Evolutionary conservation across 1,140 invertebrate genomes (phyloP).

Genomic region (Drosophila setifemur): DNA sequence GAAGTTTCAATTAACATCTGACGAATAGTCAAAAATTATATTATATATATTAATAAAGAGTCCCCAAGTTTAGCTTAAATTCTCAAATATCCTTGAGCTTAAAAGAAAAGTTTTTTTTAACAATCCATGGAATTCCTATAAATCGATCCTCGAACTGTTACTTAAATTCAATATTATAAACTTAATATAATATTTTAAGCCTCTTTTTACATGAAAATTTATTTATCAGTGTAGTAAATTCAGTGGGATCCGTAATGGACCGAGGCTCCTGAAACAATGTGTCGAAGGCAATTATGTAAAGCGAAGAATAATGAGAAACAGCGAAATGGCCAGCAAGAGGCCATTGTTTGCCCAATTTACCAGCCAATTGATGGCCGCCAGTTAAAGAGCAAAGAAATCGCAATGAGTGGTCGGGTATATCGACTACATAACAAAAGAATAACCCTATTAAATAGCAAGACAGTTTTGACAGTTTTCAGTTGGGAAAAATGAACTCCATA

Average conservation of each 20-base stretch:
- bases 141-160: too few species aligned
- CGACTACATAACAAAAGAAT: background rate
- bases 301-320: slow-evolving; percentile 48
- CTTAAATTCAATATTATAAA: too few species aligned
- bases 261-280: slow-evolving; percentile 1
- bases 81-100: too few species aligned
- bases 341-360: slow-evolving; percentile 47
- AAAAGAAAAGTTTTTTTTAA: too few species aligned
- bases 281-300: slow-evolving; percentile 58
- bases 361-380: slow-evolving; percentile 9
- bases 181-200: background rate
- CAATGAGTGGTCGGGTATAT: slow-evolving; percentile 2
- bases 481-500: too few species aligned
- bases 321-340: slow-evolving; percentile 17
- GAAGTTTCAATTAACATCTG: too few species aligned
- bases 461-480: too few species aligned
- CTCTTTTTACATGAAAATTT: background rate
- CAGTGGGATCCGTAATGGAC: background rate
- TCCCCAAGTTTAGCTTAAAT: too few species aligned
- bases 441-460: too few species aligned
- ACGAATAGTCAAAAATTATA: too few species aligned
- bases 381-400: background rate
- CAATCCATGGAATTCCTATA: too few species aligned
- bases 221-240: background rate
- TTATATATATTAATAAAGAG: too few species aligned